A percentile compares a stretch with the other conserved stretches of the same genome.
Conservation (phyloP, 1,140 invertebrate species). For the Potamilus streckersoni region DNA sequence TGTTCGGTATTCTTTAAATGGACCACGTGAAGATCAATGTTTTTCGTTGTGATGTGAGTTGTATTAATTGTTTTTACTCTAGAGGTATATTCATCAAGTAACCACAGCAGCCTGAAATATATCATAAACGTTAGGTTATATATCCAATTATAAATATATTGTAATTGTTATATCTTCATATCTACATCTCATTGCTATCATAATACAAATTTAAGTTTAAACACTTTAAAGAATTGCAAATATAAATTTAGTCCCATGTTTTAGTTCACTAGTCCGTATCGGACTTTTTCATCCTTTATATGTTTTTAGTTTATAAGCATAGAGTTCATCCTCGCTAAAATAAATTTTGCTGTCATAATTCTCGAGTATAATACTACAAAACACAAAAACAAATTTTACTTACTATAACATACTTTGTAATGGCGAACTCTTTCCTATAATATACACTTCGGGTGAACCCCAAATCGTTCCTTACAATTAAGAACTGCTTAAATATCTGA, state of each 20-base stretch:
- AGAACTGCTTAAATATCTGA: no score
- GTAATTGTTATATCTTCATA: not conserved
- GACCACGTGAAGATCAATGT: slow-evolving; percentile 41
- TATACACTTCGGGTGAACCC: no score
- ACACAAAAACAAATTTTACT: no score
- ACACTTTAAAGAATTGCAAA: not conserved
- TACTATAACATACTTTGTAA: no score
- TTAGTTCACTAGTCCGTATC: no score
- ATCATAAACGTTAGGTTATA: not conserved
- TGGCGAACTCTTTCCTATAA: no score
- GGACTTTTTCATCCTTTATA: not conserved
- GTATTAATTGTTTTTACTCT: slow-evolving; percentile 28
- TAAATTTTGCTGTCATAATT: no score
- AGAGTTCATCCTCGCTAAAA: not conserved
- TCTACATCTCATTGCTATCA: not conserved
- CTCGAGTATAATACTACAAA: no score
- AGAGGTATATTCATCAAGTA: slow-evolving; percentile 37
- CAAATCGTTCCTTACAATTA: no score
- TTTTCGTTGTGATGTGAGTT: slow-evolving; percentile 39
- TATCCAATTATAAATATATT: not conserved
- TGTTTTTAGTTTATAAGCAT: not conserved
- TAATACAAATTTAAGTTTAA: not conserved
- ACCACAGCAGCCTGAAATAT: slow-evolving; percentile 30
- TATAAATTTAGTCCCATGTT: not conserved
- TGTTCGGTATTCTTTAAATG: slow-evolving; percentile 22